These are phyloP conservation scores for Thysanoteuthis rhombus DNA, from an alignment of 2,888 invertebrate genomes.

Conservation along the genomic window DNA sequence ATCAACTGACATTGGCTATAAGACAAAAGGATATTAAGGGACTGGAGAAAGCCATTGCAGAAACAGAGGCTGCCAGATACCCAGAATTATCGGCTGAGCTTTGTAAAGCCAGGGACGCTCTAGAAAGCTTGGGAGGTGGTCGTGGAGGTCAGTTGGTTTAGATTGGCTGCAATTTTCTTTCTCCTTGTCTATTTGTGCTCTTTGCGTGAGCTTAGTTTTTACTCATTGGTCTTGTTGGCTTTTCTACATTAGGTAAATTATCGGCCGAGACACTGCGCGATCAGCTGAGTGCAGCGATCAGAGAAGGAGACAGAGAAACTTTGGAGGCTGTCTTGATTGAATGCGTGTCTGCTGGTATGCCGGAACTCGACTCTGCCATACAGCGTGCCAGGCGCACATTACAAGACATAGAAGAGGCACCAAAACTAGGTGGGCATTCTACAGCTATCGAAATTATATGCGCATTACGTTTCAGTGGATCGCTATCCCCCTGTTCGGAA, in stretches of 20 bases:
- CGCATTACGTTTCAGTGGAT: no score
- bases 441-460: no score
- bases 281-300: background rate
- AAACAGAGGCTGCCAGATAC: background rate
- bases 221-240: no score
- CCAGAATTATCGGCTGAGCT: slow-evolving; percentile 15
- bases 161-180: no score
- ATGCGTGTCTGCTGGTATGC: slow-evolving; percentile 19
- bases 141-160: slow-evolving; percentile 12
- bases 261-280: background rate
- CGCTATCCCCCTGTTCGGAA: no score
- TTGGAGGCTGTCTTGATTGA: background rate
- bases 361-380: background rate
- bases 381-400: background rate
- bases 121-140: background rate
- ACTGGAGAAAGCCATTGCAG: background rate
- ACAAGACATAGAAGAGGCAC: background rate
- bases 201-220: no score
- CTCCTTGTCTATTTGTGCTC: no score
- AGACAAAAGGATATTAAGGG: background rate
- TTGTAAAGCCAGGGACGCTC: background rate
- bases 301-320: background rate
- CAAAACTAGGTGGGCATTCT: background rate
- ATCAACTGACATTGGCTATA: background rate
- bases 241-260: background rate